These are phyloP conservation scores for Cichladusa arquata DNA, from an alignment of 2,113 vertebrate species.

Conservation along the genomic window DNA sequence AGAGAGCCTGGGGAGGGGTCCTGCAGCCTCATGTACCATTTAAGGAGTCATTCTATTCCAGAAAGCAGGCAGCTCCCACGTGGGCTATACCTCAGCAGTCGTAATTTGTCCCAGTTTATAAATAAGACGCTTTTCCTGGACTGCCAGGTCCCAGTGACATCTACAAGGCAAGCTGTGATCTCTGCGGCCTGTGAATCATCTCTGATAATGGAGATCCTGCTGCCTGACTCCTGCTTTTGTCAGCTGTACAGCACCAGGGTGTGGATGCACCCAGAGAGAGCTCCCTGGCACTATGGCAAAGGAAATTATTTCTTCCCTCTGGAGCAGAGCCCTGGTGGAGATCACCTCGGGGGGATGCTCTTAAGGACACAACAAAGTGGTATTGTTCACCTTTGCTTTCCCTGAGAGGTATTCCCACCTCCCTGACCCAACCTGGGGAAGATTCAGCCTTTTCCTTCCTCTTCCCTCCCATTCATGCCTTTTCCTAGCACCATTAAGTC, in stretches of 20 bases:
- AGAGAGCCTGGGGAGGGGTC: neutral
- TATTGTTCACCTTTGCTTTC: neutral
- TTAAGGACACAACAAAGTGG: neutral
- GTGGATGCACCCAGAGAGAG: neutral
- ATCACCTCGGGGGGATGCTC: neutral
- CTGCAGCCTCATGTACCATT: neutral
- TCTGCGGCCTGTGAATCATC: slow-evolving; percentile 13
- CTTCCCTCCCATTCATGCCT: neutral
- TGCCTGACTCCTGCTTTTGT: neutral
- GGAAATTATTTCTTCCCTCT: neutral
- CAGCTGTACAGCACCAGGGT: neutral
- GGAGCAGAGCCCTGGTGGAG: neutral
- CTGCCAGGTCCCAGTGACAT: slow-evolving; percentile 11
- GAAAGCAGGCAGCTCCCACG: neutral
- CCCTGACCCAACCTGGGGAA: neutral
- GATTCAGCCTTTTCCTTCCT: neutral
- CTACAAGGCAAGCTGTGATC: neutral
- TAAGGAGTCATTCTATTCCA: neutral
- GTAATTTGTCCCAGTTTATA: neutral
- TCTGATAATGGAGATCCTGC: neutral
- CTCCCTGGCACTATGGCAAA: neutral
- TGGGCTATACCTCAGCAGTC: neutral
- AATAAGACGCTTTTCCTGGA: slow-evolving; percentile 7
- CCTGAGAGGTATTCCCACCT: neutral
- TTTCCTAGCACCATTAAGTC: neutral